Evolutionary conservation across 64 coral and sea anemone genomes (phyloP).

Genomic region (Stichodactyla mertensii): DNA sequence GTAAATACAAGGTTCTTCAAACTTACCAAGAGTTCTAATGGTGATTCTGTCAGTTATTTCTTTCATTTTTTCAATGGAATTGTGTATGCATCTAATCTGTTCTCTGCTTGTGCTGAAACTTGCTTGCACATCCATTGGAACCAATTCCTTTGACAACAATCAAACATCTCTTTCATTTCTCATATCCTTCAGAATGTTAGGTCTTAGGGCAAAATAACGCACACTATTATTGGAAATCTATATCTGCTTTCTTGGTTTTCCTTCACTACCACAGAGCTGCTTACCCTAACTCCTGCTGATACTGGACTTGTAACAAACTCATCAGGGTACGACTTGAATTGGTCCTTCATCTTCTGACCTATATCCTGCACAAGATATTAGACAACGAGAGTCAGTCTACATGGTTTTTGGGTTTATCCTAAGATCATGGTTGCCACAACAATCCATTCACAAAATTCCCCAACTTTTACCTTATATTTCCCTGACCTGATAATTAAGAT

Average conservation of each 20-base stretch:
- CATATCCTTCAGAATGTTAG: no score
- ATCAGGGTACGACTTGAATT: conserved; percentile 90
- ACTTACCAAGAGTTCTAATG: conserved; percentile 67
- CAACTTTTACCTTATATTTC: neutral
- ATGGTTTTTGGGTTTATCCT: no score
- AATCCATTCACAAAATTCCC: no score
- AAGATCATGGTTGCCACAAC: no score
- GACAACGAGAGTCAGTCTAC: neutral
- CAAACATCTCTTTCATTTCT: no score
- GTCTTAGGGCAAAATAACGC: no score
- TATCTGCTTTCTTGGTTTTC: no score
- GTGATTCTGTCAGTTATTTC: conserved; percentile 80
- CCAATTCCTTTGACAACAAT: conserved; percentile 54
- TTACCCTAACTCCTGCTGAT: conserved; percentile 73
- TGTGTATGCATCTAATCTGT: conserved; percentile 79
- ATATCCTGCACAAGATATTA: conserved; percentile 55
- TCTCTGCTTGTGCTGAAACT: conserved; percentile 75
- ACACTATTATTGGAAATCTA: no score
- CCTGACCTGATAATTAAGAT: no score
- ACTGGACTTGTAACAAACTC: conserved; percentile 94
- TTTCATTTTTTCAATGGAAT: conserved; percentile 75
- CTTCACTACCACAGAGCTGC: neutral
- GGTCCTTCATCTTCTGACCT: conserved; percentile 95
- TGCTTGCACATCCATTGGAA: conserved; percentile 83
- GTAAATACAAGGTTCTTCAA: neutral